These are phyloP conservation scores for Tamias sibiricus DNA, from an alignment of 2,113 vertebrate species.

Conservation along the genomic window DNA sequence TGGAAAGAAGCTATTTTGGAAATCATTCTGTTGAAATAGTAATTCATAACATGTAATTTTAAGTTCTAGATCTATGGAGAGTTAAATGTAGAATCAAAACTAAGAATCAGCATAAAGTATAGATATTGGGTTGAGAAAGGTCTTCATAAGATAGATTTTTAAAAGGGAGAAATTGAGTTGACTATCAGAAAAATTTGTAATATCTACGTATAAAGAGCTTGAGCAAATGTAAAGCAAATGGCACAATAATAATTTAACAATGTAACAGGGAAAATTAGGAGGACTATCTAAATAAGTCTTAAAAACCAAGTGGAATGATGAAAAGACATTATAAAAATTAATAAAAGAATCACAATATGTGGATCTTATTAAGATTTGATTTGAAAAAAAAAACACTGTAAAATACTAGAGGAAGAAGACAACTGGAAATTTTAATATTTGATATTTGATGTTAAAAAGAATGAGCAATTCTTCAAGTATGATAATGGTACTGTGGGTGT, in stretches of 20 bases:
- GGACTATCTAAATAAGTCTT: background rate
- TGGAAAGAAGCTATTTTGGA: background rate
- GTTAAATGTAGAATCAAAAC: slow-evolving; percentile 37
- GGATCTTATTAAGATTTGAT: background rate
- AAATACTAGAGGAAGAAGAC: background rate
- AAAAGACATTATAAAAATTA: background rate
- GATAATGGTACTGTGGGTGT: background rate
- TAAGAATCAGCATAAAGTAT: background rate
- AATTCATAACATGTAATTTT: slow-evolving; percentile 36
- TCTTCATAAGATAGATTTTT: background rate
- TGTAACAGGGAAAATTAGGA: background rate
- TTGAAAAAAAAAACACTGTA: background rate
- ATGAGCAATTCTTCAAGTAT: background rate
- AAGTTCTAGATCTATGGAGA: background rate
- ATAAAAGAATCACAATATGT: background rate
- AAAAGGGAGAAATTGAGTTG: background rate
- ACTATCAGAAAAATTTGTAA: background rate
- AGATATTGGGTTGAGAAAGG: background rate
- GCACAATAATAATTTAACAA: background rate
- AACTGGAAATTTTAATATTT: background rate
- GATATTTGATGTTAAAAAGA: background rate
- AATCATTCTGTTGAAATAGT: background rate
- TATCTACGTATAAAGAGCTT: background rate
- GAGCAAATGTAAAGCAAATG: background rate
- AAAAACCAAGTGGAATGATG: background rate